Conservation (phyloP, 53 echinoderm and acorn worm genomes). For the Henricia sp. region DNA sequence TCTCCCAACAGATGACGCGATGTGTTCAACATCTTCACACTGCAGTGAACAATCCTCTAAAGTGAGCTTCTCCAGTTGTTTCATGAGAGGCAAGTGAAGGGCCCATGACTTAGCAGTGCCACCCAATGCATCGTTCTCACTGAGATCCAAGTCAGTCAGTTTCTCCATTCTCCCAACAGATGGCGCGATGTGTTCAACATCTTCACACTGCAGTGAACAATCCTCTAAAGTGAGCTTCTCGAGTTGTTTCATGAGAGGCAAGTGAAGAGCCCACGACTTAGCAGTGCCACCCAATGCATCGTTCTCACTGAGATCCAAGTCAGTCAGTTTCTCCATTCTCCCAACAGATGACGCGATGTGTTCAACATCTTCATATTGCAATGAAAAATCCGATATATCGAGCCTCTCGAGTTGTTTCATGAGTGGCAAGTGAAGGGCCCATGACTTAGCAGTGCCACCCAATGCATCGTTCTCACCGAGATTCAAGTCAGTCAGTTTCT, state of each 20-base stretch:
- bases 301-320: constrained; percentile 7
- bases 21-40: background rate
- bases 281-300: constrained; percentile 7
- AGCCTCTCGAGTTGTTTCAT: constrained; percentile 2
- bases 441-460: background rate
- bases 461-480: too few relatives aligned
- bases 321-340: background rate
- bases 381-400: background rate
- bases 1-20: background rate
- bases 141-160: background rate
- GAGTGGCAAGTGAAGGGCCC: background rate
- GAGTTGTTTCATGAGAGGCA: background rate
- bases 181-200: background rate
- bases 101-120: background rate
- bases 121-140: background rate
- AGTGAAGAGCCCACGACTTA: background rate
- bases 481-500: background rate
- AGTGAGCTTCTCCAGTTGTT: background rate
- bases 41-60: background rate
- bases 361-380: background rate
- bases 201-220: constrained; percentile 6
- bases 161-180: background rate
- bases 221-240: background rate
- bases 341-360: background rate
- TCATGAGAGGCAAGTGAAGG: background rate